These are phyloP conservation scores for Chaetura pelagica DNA, from an alignment of 2,113 vertebrate genomes.

Conservation along the genomic window DNA sequence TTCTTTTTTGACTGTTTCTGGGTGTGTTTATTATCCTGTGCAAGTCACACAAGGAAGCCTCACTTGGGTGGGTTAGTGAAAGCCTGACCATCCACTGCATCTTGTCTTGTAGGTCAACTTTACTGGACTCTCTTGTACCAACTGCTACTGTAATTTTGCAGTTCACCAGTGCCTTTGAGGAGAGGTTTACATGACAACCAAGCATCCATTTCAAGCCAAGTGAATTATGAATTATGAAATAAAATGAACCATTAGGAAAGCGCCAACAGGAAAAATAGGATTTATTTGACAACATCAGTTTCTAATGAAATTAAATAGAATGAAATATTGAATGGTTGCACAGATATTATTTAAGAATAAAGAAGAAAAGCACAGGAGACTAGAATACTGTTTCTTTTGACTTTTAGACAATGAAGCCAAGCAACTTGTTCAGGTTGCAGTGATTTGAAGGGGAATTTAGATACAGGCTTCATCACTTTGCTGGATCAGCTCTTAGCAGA, in stretches of 20 bases:
- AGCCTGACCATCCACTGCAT: neutral
- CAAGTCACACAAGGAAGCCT: neutral
- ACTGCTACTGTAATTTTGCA: neutral
- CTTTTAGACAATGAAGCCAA: neutral
- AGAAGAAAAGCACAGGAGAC: neutral
- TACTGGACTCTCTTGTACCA: neutral
- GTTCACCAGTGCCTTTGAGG: neutral
- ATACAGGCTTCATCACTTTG: neutral
- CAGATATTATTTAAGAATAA: neutral
- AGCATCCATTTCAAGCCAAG: neutral
- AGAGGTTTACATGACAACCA: neutral
- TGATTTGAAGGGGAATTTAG: neutral
- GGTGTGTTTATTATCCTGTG: neutral
- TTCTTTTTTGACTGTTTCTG: neutral
- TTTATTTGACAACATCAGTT: neutral
- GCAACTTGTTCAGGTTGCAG: neutral
- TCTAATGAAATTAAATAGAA: neutral
- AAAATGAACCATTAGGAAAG: neutral
- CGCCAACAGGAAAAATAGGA: neutral
- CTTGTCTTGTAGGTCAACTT: neutral
- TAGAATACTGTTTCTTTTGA: neutral
- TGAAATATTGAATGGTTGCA: neutral
- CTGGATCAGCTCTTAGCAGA: neutral
- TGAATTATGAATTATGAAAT: neutral
- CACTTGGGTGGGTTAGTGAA: neutral